phyloP scores from a whole-genome alignment of 2,113 vertebrate species.

The Mormyrus iriodes region DNA sequence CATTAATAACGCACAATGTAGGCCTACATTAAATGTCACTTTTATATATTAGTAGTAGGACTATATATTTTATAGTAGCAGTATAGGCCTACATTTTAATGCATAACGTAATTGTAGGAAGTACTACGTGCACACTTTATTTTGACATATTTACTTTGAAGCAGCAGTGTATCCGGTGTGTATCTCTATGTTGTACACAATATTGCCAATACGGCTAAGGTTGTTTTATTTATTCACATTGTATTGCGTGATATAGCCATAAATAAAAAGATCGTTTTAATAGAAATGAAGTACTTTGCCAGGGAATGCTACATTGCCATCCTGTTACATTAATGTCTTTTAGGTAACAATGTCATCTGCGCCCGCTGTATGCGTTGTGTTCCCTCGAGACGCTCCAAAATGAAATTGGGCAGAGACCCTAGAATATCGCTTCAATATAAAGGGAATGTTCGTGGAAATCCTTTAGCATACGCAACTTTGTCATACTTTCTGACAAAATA shows the following conservation, averaged over 20 bases:
- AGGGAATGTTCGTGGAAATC: not conserved
- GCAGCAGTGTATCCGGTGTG: not conserved
- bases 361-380: conserved; percentile 18
- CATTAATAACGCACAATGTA: not conserved
- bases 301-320: conserved; percentile 58
- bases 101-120: not conserved
- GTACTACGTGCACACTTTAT: not conserved
- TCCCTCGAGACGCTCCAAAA: conserved; percentile 23
- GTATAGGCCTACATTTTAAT: not conserved
- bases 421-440: not conserved
- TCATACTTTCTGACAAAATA: not conserved
- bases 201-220: not conserved
- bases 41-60: not conserved
- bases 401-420: not conserved
- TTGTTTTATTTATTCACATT: conserved; percentile 19
- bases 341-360: conserved; percentile 28
- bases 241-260: conserved; percentile 30
- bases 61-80: not conserved
- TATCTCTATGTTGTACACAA: not conserved
- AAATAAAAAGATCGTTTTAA: conserved; percentile 44
- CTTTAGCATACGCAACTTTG: not conserved
- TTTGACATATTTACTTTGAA: not conserved
- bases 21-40: not conserved
- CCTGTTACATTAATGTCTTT: conserved; percentile 49
- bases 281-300: conserved; percentile 55